Percentiles rank a stretch among this genome's conserved stretches.
These are phyloP conservation scores for Apis laboriosa DNA, from an alignment of 1,140 invertebrate species.

Conservation along the genomic window DNA sequence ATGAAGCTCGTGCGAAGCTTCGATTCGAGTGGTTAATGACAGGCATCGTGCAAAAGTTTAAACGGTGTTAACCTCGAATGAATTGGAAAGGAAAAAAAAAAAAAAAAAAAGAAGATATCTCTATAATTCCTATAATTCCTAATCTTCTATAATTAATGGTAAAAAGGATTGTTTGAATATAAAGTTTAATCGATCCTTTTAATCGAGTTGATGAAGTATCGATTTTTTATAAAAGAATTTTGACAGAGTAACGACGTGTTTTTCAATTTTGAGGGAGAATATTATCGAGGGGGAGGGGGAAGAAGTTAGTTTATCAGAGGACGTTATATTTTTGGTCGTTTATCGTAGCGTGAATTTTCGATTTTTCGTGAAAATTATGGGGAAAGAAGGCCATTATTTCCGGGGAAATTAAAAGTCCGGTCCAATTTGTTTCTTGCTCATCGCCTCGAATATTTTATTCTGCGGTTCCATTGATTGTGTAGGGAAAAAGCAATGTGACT, in stretches of 20 bases:
- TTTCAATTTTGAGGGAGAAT: background rate
- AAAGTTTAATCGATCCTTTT: background rate
- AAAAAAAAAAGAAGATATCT: background rate
- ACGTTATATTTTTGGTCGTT: background rate
- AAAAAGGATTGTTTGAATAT: too few species aligned
- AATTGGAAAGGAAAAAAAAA: background rate
- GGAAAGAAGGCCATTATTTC: background rate
- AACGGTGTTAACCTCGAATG: constrained; percentile 12
- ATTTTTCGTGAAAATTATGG: background rate
- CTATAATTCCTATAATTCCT: background rate
- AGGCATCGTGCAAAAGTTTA: constrained; percentile 27
- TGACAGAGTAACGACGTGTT: background rate
- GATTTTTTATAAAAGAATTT: background rate
- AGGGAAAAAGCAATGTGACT: background rate
- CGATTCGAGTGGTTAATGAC: constrained; percentile 21
- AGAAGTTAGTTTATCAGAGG: background rate
- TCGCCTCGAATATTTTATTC: background rate
- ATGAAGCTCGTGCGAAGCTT: background rate
- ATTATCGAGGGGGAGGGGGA: background rate
- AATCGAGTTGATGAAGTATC: too few species aligned
- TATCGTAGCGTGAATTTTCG: background rate
- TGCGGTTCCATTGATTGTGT: background rate
- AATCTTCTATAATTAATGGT: too few species aligned
- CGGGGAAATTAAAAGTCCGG: constrained; percentile 13
- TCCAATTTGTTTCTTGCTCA: constrained; percentile 10